Conservation (phyloP, 1,140 invertebrate species). For the Tetraneura akinire region DNA sequence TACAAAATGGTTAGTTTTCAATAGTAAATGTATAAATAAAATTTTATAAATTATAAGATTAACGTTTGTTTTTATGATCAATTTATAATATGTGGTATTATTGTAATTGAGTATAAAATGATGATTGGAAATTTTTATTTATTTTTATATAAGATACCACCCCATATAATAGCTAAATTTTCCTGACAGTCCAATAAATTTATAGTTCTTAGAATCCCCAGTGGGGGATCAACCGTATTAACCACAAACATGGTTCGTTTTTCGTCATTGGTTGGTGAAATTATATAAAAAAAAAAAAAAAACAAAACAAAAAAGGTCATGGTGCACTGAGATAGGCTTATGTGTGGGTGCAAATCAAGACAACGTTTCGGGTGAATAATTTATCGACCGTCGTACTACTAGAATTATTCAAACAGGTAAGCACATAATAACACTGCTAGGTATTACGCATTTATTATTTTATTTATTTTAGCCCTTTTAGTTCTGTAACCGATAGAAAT, state of each 20-base stretch:
- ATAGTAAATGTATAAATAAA: too few relatives aligned
- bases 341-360: constrained; percentile 10
- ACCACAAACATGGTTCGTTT: not conserved
- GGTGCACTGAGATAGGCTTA: not conserved
- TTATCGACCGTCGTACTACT: constrained; percentile 7
- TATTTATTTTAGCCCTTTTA: not conserved
- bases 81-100: not conserved
- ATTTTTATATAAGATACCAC: constrained; percentile 7
- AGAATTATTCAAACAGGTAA: constrained; percentile 20
- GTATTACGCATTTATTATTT: not conserved
- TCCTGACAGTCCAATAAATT: constrained; percentile 17
- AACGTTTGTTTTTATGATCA: too few relatives aligned
- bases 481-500: not conserved
- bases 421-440: not conserved
- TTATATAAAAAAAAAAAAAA: not conserved
- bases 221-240: not conserved
- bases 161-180: constrained; percentile 10
- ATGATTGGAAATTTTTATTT: not conserved
- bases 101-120: not conserved
- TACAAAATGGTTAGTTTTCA: too few relatives aligned
- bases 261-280: not conserved
- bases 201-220: not conserved
- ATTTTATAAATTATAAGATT: too few relatives aligned
- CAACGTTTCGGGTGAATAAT: constrained; percentile 21
- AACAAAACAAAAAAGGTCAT: not conserved